Evolutionary conservation across 2,888 invertebrate genomes (phyloP), one percentile per base, ranked within the genome.

Genomic region (Limenitis camilla): DNA sequence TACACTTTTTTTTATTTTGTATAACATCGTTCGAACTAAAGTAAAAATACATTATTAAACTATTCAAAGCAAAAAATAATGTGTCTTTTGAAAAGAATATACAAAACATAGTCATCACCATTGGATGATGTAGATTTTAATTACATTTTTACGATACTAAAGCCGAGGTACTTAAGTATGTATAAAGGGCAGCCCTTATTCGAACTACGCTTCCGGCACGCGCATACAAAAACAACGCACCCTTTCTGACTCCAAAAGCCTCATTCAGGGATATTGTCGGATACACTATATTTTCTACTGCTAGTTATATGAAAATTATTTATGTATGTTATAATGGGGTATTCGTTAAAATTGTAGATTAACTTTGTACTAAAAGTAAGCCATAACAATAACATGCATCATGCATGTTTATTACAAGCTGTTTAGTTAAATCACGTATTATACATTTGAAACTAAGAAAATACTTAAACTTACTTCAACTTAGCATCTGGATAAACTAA

Each of bases 71-170:
- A 29, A 29, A 43, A 40, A 40, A 40, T 40, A 35, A 43, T 9
- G 9, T 51, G 35, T 30, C 40, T 30, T 40, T 33, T 40, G 30
- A 44, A 51, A 35, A 51, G 29, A 40, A 11, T 39, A 40, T 5
- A 35, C 40, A 39, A 50, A 58, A 58, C 52, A 58, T 58, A 52
- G 58, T 58, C 55, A 57, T 57, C 57, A 55, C 55, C 47, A 47
- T 51, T 44, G 49, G 76, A 77, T 74, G 76, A 78, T 73, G 76
- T 78, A 78, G 79, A 80, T 83, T 84, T 84, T 85, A 83, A 85
- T 83, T 83, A 81, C 78, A 81, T 83, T 82, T 83, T 83, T 83
- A 81, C 77, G 78, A 80, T 80, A 80, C 76, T 74, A 74, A 75
- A 81, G 76, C 76, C 71, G 62, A 68, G 71, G 64, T 68, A 69